Evolutionary conservation across 2,888 invertebrate genomes (phyloP), one percentile per base, ranked within the genome.

Genomic region (Stramonita haemastoma): DNA sequence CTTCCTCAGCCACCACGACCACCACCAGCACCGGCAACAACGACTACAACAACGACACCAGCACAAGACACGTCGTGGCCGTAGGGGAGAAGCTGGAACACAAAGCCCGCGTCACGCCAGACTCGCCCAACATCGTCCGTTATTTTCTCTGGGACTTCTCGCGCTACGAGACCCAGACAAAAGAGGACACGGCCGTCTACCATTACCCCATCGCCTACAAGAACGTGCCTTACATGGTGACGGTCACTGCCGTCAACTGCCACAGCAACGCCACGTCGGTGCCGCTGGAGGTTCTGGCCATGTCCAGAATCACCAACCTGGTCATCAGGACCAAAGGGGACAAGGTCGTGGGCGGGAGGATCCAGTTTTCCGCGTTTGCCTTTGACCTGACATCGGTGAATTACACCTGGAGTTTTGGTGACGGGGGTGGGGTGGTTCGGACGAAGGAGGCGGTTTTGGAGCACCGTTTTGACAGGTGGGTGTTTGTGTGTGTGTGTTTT

Each of bases 381-480:
- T 95, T 93, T 92, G 90, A 90, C n/a, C 95, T 96, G 19, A 93
- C 93, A n/a, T 92, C 94, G 91, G 90, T 95, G n/a, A 94, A 91
- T 79, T 94, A 94, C 89, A 93, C 92, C 6, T 96, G 96, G 96
- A 91, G 94, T 89, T 96, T 96, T 92, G 96, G 95, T 15, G 96
- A 96, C 91, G 94, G 94, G 17, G 90, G 93, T 6, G 89, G 89
- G 0, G 87, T 88, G 2, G 57, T 90, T 2, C 83, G 89, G n/a
- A 91, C 90, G 29, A 84, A 1, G 4, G n/a, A 57, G 1, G 11
- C 17, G 56, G 29, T 8, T 5, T 11, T 84, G 0, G 17, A 57
- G 29, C 57, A 84, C 17, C 56, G 29, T 17, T 88, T 36, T 34
- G 32, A 84, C 70, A 88, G 88, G 88, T 88, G 60, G 79, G 15